Evolutionary conservation across 1,140 invertebrate species (phyloP), one percentile per base, ranked within the genome.

Genomic region (Drosophila fuyamai): DNA sequence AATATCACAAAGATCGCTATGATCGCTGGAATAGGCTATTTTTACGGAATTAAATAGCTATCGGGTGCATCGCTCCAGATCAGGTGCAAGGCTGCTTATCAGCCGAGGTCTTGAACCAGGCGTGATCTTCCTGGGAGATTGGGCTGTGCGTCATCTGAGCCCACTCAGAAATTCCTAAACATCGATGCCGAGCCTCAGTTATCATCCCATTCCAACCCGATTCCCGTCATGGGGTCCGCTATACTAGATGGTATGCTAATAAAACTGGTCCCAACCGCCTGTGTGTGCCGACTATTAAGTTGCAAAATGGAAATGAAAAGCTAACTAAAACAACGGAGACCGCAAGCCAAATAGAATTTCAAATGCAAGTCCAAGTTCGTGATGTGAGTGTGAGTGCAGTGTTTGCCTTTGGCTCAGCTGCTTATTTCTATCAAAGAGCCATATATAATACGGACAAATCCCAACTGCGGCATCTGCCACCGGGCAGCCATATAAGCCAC

Each of bases 231-330:
- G 36, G 63, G 29, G 41, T 68, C 27, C 10, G 41, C 62, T 73
- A 71, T 59, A 72, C 18, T 73, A 73, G 50, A 53, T 35, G 57
- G 29, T 47, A 75, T 75, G 71, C 71, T 56, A 75, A 75, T 75
- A 75, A 75, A 75, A 74, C 71, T 74, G 58, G 70, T 74, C 43
- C 44, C 65, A 71, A 50, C 67, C 51, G 65, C 67, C 67, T 71
- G 43, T 70, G 67, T 68, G 67, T 54, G 43, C 48, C 51, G 67
- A 71, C 67, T 71, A 81, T 60, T 81, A 55, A 66, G 66, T 56
- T 81, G 73, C 50, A 81, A 60, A 76, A 76, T 66, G 47, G 54
- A 62, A 79, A 51, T 65, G 65, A 66, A 59, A 72, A 59, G 71
- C 65, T 68, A 68, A 68, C 65, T 68, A 71, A 71, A 56, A 65